Base-by-base conservation (phyloP, 2,113 vertebrate species). In the Indicator maculatus region DNA sequence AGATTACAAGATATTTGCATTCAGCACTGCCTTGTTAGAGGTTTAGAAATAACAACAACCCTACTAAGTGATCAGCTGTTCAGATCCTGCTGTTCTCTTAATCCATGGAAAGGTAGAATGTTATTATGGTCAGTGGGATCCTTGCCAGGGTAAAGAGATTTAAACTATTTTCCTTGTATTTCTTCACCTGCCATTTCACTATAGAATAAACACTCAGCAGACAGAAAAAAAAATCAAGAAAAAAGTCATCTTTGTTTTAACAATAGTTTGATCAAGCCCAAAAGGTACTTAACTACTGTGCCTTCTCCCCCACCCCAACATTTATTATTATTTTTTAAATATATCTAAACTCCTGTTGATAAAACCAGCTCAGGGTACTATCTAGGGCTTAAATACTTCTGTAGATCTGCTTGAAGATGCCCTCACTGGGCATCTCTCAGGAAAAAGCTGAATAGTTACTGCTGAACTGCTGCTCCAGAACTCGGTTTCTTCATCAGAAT, bases 1-100 rank as follows among this genome's bases (percentile, higher is more conserved):
- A 86, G 86, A 71, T 86, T 64, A 76, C 50, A 86, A 89, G 52
- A 75, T 21, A 78, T 83, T 87, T 89, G 58, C 36, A 55, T 94
- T 90, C 78, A 83, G 60, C 26, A 47, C 24, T 79, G 26, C 65
- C 55, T 89, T 86, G 78, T 86, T 93, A 60, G 31, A 71, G 44
- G 58, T 69, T 80, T 92, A 83, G 76, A 86, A 89, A 86, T 36
- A 71, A 26, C 72, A 89, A 55, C 64, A 83, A 67, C 53, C 39
- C 79, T 83, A 71, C 47, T 38, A 89, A 86, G 76, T n/a, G 44
- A 84, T 76, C 70, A 85, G 65, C 83, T 77, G 69, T 90, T 88
- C 82, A 83, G 64, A 88, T 88, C 79, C 82, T 80, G 75, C 87
- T 90, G 65, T 71, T 94, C 70, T 80, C 61, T 66, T 80, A 89